Base-by-base conservation (phyloP, 64 coral and sea anemone genomes). In the Pocillopora damicornis region DNA sequence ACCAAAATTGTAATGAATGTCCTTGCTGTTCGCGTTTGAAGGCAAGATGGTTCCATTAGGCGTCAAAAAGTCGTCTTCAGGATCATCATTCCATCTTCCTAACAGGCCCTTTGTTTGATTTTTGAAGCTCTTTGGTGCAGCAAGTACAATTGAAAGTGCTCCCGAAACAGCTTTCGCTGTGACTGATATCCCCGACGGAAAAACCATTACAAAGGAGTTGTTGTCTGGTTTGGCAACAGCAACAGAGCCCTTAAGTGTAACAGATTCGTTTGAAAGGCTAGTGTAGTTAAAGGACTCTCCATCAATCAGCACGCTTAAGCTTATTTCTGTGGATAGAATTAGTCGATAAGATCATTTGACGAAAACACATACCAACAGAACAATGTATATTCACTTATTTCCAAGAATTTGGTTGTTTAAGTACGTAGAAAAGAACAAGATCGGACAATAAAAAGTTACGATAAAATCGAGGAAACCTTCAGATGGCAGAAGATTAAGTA, bases 1-100 rank as follows among this genome's bases (percentile, higher is more conserved):
- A 73, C 90, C 90, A 72, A 87, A 92, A 61, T 92, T 51, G 58
- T 79, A 87, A 69, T 92, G 90, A 77, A 92, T 80, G 45, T 92
- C 59, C 37, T 72, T 87, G 62, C 75, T 57, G 62, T 35, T 87
- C 35, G 79, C 42, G 18, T 76, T 37, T 18, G 75, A 60, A 35
- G 83, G 63, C 56, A 92, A 66, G 3, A 92, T 75, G 22, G 63
- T 79, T n/a, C 83, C 90, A 81, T 85, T 73, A 18, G 90, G 90
- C 25, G 78, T 67, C 4, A 76, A 78, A 2, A 79, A 80, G 66
- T 92, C 90, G 62, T 92, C 90, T 0, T 68, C 75, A 18, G 57
- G 76, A 57, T 74, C 69, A 17, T 36, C 84, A 59, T 86, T 92
- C 76, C 86, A 92, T 35, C 45, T 87, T 34, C 90, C 90, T 10